Base-by-base conservation (phyloP, 2,113 vertebrate species). In the Phoxinus phoxinus region DNA sequence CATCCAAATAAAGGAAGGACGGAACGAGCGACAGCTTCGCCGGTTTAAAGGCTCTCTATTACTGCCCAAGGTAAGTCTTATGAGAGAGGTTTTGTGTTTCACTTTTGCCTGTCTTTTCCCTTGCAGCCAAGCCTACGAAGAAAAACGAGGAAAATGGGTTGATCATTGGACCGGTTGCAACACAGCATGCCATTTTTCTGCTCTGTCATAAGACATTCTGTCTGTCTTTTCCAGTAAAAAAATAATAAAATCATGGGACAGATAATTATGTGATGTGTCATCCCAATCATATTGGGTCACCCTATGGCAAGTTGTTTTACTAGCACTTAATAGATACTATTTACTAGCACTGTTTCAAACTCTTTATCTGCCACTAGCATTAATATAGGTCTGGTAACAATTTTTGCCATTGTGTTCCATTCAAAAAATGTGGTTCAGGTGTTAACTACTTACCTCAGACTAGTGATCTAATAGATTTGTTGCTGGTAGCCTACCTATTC, bases 11-110 rank as follows among this genome's bases (percentile, higher is more conserved):
- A 80, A 48, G 87, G 37, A 74, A 88, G 89, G n/a, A 73, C 30
- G 81, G 71, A 86, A 85, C 85, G 85, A 89, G 83, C 92, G 84
- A 37, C 91, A 86, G 87, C 86, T 51, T 88, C 84, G 82, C 89
- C 89, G 91, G 90, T 92, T 81, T 92, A 79, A 92, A 93, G 90
- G 89, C 87, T 93, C 91, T 88, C 85, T 87, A 79, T 87, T 91
- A 90, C 89, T 91, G 89, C 86, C 81, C 86, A 90, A 95, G 93
- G 94, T 95, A 94, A 94, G 93, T 80, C 53, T 85, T 85, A 88
- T 71, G 85, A 87, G 23, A 80, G 32, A 25, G 85, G 59, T 83
- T 84, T 88, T 83, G 13, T 46, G 81, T 82, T 84, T 80, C 81
- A 21, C 19, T 65, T 81, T 25, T 58, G 48, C n/a, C 58, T 74